Percentiles rank a stretch among this genome's conserved stretches.
Conservation (phyloP, 35 echinoderm and acorn worm species). For the Stichopus chloronotus region DNA sequence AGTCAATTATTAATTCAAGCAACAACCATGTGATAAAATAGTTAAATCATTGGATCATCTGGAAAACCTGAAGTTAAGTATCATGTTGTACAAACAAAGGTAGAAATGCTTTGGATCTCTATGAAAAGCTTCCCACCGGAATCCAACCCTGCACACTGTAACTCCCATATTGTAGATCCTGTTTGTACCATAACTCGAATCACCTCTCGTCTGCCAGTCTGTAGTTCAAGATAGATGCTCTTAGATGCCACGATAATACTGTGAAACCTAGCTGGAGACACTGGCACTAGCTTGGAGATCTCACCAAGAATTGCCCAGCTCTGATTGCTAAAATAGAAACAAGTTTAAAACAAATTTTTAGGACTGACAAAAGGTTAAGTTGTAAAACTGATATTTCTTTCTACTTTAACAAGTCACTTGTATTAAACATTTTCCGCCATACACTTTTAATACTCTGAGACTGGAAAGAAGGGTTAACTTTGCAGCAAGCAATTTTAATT, state of each 20-base stretch:
- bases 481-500: no score
- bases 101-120: background rate
- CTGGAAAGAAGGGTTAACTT: no score
- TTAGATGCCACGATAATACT: background rate
- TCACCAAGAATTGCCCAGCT: background rate
- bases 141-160: background rate
- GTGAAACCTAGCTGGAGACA: background rate
- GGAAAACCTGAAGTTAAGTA: background rate
- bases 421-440: no score
- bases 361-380: background rate
- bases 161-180: background rate
- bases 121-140: background rate
- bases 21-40: no score
- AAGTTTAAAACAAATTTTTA: background rate
- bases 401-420: no score
- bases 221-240: conserved; percentile 5
- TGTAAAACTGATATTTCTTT: no score
- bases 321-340: background rate
- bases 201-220: background rate
- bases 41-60: background rate
- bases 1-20: no score
- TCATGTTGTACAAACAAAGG: background rate
- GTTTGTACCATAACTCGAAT: conserved; percentile 6
- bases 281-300: background rate
- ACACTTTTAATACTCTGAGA: no score